Evolutionary conservation across 2,113 vertebrate genomes (phyloP).

Genomic region (Archilochus colubris): DNA sequence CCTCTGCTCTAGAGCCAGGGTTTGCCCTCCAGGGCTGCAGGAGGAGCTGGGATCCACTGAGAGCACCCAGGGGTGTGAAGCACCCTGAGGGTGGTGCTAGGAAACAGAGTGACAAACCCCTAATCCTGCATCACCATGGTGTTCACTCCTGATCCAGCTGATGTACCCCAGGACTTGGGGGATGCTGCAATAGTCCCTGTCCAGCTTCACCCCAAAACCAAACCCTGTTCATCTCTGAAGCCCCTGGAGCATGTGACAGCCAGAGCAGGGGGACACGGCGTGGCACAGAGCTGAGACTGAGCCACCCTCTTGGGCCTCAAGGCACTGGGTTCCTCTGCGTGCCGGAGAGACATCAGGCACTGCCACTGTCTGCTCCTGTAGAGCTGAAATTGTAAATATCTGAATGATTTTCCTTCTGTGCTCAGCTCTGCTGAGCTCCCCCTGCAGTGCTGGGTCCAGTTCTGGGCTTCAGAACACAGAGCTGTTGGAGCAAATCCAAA

Average conservation of each 20-base stretch:
- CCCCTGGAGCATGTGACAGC: not conserved
- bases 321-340: not conserved
- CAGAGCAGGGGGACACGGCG: not conserved
- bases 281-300: not conserved
- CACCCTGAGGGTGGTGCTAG: not conserved
- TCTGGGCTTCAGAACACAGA: too few species aligned
- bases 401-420: not conserved
- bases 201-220: not conserved
- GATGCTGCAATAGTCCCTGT: fast-evolving
- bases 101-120: not conserved
- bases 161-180: not conserved
- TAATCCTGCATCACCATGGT: not conserved
- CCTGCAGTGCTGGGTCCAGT: too few species aligned
- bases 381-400: not conserved
- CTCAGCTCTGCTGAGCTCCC: too few species aligned
- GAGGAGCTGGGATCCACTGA: not conserved
- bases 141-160: not conserved
- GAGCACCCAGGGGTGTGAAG: not conserved
- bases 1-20: not conserved
- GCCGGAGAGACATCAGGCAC: not conserved
- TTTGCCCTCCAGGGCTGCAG: not conserved
- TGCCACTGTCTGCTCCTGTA: not conserved
- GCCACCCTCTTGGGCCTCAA: fast-evolving
- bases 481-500: too few species aligned
- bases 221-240: not conserved